Conservation (phyloP, 2,888 invertebrate species). For the Epinotia demarniana region DNA sequence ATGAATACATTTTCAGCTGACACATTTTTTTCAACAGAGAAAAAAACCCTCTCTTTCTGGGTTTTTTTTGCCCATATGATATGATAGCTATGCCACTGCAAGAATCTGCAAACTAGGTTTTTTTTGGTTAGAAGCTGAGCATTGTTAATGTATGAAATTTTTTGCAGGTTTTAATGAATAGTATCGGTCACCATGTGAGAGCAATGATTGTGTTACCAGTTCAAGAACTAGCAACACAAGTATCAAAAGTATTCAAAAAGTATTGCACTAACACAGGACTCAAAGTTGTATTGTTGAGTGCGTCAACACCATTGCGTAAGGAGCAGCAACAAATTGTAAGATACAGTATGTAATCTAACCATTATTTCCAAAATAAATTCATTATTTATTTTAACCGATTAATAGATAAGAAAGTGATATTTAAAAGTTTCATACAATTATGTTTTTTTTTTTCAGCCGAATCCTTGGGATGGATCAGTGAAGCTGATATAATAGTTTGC, state of each 20-base stretch:
- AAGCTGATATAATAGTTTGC: constrained; percentile 94
- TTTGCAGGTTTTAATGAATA: constrained; percentile 84
- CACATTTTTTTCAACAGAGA: background rate
- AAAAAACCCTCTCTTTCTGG: too few species aligned
- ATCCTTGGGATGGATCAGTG: constrained; percentile 84
- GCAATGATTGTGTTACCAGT: constrained; percentile 97
- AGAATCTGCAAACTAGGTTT: too few species aligned
- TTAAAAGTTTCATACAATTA: background rate
- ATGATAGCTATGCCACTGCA: too few species aligned
- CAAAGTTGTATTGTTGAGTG: constrained; percentile 88
- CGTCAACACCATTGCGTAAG: constrained; percentile 86
- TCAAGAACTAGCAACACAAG: constrained; percentile 95
- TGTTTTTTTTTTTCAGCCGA: constrained; percentile 75
- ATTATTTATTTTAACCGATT: too few species aligned
- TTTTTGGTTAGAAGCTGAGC: background rate
- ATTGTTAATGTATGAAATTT: background rate
- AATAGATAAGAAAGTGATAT: background rate
- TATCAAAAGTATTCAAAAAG: constrained; percentile 91
- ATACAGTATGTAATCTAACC: constrained; percentile 65
- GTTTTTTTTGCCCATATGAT: too few species aligned
- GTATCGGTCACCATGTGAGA: constrained; percentile 87
- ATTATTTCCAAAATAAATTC: background rate
- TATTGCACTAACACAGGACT: constrained; percentile 88
- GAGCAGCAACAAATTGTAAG: constrained; percentile 88
- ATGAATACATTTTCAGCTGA: background rate